Evolutionary conservation across 2,888 invertebrate species (phyloP).

Genomic region (Bellardia bayeri): DNA sequence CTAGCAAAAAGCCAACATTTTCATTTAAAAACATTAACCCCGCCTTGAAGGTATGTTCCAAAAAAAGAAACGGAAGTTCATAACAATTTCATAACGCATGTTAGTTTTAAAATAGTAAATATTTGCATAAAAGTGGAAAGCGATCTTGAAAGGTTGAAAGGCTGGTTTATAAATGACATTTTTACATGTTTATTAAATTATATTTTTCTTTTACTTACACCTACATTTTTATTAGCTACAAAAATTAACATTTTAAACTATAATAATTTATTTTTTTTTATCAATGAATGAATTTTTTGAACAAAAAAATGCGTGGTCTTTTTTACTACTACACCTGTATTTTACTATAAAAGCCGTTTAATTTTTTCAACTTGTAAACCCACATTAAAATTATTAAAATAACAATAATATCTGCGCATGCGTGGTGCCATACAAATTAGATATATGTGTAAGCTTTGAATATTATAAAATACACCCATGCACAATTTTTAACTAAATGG

Average conservation of each 20-base stretch:
- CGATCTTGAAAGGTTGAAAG: conserved; percentile 15
- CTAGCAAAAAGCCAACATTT: conserved; percentile 21
- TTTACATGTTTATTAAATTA: conserved; percentile 19
- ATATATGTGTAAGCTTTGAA: background rate
- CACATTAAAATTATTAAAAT: conserved; percentile 43
- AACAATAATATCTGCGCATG: conserved; percentile 32
- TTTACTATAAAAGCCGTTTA: conserved; percentile 57
- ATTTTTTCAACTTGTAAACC: conserved; percentile 25
- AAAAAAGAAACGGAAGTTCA: conserved; percentile 45
- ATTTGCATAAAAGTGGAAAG: conserved; percentile 5
- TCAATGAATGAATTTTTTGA: conserved; percentile 42
- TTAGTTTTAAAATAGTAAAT: conserved; percentile 9
- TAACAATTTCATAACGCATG: conserved; percentile 24
- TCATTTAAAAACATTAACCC: conserved; percentile 8
- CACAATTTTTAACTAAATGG: background rate
- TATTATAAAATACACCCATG: background rate
- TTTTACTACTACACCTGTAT: conserved; percentile 66
- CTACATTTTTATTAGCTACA: conserved; percentile 26
- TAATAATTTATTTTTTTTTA: conserved; percentile 29
- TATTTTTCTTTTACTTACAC: conserved; percentile 9
- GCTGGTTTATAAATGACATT: background rate
- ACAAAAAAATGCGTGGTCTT: conserved; percentile 64
- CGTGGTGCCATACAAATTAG: conserved; percentile 60
- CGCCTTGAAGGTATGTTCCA: background rate
- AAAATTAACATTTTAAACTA: conserved; percentile 26